Evolutionary conservation across 35 echinoderm and acorn worm species (phyloP), one percentile per base, ranked within the genome.

Genomic region (Strongylocentrotus purpuratus): DNA sequence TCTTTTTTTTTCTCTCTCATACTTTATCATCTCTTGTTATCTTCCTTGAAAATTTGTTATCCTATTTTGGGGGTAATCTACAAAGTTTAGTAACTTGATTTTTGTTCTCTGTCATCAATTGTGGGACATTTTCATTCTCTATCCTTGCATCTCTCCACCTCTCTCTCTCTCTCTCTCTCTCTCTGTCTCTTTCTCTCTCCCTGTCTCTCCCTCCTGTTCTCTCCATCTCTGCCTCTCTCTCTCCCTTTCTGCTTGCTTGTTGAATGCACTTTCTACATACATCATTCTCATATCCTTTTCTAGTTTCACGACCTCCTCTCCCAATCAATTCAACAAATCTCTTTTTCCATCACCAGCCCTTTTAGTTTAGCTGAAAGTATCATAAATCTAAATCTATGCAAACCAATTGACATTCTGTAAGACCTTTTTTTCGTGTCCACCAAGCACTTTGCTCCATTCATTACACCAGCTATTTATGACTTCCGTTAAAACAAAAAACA

Each of bases 401-500:
- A n/a, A 78, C 65, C 65, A 78, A 78, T 78, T 70, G 61, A 70
- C 61, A 70, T 70, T 70, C 22, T 59, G 18, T 28, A 7, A 7
- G 4, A 78, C 22, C 20, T 8, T n/a, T 78, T n/a, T 78, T 78
- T 78, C 25, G 65, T 28, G 25, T n/a, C n/a, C 65, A n/a, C 22
- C 22, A 22, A 78, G 65, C 20, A 78, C 1, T 22, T 78, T 2
- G 65, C 52, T 78, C 65, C 6, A 78, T 78, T 78, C 65, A 78
- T 78, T 78, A 78, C 5, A 78, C 65, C 65, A 78, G 65, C 65
- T 78, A 78, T 78, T 78, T 78, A 78, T 78, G 65, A 78, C 65
- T 78, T 78, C 65, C 22, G 20, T 78, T 78, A 78, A 78, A 78
- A 78, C 65, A 78, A 78, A 70, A 78, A 78, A 78, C 65, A 78